Evolutionary conservation across 2,797 vertebrate genomes (phyloP).

Genomic region (Hyperoplus immaculatus): DNA sequence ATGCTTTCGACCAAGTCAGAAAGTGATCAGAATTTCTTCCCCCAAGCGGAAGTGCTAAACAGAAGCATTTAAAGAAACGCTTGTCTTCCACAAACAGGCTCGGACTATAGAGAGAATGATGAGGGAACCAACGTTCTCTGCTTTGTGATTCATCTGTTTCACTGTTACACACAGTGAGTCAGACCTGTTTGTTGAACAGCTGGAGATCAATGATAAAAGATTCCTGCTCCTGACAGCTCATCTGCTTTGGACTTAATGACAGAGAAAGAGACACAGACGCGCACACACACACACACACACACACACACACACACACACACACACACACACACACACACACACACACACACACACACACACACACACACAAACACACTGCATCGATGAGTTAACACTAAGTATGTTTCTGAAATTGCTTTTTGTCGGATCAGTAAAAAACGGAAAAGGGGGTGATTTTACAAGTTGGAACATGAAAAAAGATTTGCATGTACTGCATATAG

Average conservation of each 20-base stretch:
- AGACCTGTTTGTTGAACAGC: neutral
- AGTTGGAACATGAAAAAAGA: neutral
- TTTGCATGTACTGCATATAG: neutral
- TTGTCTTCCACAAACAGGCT: neutral
- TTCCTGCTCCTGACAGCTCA: constrained; percentile 15
- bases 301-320: neutral
- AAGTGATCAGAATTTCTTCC: constrained; percentile 5
- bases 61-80: neutral
- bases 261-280: neutral
- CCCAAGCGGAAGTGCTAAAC: neutral
- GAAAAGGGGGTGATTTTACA: neutral
- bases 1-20: constrained; percentile 4
- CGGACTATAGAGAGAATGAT: neutral
- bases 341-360: too few species aligned
- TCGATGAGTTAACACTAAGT: too few species aligned
- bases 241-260: neutral
- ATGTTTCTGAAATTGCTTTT: neutral
- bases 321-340: neutral
- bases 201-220: too few species aligned
- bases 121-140: neutral
- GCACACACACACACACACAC: constrained; percentile 10
- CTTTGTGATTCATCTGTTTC: neutral
- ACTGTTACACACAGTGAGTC: neutral
- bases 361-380: too few species aligned
- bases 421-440: neutral